Evolutionary conservation across 2,113 vertebrate species (phyloP).

Genomic region (Misgurnus mizolepis): DNA sequence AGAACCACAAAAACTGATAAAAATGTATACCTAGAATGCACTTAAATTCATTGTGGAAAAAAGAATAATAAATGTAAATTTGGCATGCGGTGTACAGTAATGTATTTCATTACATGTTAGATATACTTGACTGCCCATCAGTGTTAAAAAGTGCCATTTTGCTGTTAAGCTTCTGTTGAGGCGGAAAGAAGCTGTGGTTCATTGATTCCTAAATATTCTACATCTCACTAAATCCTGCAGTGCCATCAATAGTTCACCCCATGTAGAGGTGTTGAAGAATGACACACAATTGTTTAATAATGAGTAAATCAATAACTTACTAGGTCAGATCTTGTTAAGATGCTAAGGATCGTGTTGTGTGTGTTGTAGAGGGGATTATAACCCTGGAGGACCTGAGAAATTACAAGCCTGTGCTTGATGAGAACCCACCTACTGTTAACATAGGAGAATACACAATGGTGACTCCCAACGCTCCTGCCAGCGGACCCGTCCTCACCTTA

Average conservation of each 20-base stretch:
- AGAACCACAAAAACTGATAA: too few species aligned
- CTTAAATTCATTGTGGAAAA: too few species aligned
- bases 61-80: too few species aligned
- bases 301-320: not conserved
- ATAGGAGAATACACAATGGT: constrained; percentile 81
- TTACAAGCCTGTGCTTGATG: constrained; percentile 78
- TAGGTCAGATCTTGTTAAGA: not conserved
- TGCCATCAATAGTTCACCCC: constrained; percentile 13
- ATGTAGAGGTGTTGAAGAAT: constrained; percentile 20
- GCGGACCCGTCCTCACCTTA: constrained; percentile 88
- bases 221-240: constrained; percentile 10
- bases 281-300: constrained; percentile 23
- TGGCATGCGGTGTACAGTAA: not conserved
- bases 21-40: too few species aligned
- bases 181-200: constrained; percentile 1
- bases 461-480: constrained; percentile 82
- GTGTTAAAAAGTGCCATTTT: not conserved
- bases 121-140: constrained; percentile 2
- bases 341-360: constrained; percentile 10
- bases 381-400: constrained; percentile 82
- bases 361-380: constrained; percentile 83
- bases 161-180: constrained; percentile 38
- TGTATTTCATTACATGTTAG: not conserved
- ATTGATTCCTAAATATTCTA: constrained; percentile 19
- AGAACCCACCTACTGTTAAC: constrained; percentile 73